Conservation (phyloP, 2,888 invertebrate genomes). For the Stenurella melanura region DNA sequence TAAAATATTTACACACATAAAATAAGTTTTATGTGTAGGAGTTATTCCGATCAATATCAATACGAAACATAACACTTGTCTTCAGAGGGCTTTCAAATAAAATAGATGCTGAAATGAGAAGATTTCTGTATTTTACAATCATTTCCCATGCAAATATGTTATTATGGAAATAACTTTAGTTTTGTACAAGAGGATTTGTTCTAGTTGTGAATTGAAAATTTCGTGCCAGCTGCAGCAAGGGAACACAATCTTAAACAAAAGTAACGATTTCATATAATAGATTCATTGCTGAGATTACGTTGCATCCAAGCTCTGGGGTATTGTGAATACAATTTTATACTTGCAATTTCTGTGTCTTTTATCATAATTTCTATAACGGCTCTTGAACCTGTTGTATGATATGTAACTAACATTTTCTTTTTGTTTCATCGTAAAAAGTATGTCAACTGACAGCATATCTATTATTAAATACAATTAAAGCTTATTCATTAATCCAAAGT, state of each 20-base stretch:
- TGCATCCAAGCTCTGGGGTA: not conserved
- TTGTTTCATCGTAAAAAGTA: no score
- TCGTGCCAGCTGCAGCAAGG: constrained; percentile 13
- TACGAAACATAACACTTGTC: constrained; percentile 13
- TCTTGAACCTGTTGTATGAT: not conserved
- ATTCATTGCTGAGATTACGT: not conserved
- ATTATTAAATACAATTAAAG: no score
- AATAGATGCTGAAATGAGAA: constrained; percentile 24
- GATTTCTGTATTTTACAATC: constrained; percentile 33
- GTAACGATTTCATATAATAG: constrained; percentile 9
- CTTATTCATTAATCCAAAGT: no score
- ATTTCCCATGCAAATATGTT: constrained; percentile 29
- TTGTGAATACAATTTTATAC: not conserved
- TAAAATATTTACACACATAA: not conserved
- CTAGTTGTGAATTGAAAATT: constrained; percentile 30
- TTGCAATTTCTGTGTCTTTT: not conserved
- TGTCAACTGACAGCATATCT: no score
- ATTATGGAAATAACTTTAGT: constrained; percentile 33
- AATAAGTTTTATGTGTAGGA: not conserved
- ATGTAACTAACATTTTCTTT: no score
- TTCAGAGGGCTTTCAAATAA: constrained; percentile 22
- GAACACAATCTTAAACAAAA: not conserved
- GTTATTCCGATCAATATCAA: constrained; percentile 17
- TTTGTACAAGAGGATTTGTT: constrained; percentile 19
- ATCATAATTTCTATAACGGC: not conserved